Evolutionary conservation across 2,113 vertebrate genomes (phyloP).

Genomic region (Onychostoma macrolepis): DNA sequence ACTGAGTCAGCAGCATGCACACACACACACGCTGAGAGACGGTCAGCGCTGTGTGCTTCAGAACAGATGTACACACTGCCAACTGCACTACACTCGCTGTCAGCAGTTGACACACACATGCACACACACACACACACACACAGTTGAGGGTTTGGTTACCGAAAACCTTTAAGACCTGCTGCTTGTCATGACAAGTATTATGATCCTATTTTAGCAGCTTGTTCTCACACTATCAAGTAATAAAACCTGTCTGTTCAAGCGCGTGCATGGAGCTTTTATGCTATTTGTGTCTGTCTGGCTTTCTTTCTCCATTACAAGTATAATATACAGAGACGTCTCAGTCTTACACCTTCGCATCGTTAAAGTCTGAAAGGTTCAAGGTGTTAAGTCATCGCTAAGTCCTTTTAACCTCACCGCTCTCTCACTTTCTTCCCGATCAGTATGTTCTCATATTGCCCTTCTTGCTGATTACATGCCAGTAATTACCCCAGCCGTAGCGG

Average conservation of each 20-base stretch:
- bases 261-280: background rate
- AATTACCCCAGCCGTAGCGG: constrained; percentile 46
- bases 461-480: constrained; percentile 35
- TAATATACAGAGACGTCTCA: constrained; percentile 10
- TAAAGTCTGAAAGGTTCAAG: constrained; percentile 22
- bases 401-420: constrained; percentile 13
- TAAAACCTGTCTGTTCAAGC: constrained; percentile 52
- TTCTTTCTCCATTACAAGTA: constrained; percentile 12
- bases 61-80: constrained; percentile 40
- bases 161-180: constrained; percentile 40
- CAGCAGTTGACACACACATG: constrained; percentile 35
- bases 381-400: constrained; percentile 23
- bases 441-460: background rate
- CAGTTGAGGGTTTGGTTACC: constrained; percentile 32
- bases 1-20: constrained; percentile 47
- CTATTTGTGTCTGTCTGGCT: background rate
- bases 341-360: background rate
- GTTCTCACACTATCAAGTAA: constrained; percentile 48
- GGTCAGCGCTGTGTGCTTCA: constrained; percentile 25
- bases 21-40: constrained; percentile 28
- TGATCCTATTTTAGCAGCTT: constrained; percentile 49
- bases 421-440: background rate
- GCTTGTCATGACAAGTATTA: constrained; percentile 52
- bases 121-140: constrained; percentile 19
- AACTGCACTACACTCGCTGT: constrained; percentile 48